phyloP scores from a whole-genome alignment of 2,888 invertebrate species.

The Plagodis pulveraria region DNA sequence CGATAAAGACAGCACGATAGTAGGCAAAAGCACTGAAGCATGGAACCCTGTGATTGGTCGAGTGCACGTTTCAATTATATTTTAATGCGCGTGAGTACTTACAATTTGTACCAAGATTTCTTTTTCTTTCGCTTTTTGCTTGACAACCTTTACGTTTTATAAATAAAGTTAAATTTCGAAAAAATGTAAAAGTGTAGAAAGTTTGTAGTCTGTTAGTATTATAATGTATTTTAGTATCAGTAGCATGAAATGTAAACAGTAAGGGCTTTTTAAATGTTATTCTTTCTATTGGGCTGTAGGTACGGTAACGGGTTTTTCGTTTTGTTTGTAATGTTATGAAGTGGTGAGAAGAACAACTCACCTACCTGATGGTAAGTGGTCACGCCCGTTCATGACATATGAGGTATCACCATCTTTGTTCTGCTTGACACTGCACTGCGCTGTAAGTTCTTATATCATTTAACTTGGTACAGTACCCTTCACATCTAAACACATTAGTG shows the following conservation, averaged over 20 bases:
- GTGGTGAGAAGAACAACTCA: too few species aligned
- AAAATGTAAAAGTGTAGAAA: not conserved
- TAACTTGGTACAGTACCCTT: too few species aligned
- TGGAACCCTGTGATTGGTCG: conserved; percentile 33
- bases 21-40: conserved; percentile 28
- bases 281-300: not conserved
- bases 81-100: conserved; percentile 39
- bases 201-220: not conserved
- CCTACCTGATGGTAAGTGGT: too few species aligned
- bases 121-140: conserved; percentile 1
- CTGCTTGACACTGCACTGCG: too few species aligned
- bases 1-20: conserved; percentile 29
- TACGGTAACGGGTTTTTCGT: too few species aligned
- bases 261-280: not conserved
- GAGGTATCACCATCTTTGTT: too few species aligned
- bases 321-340: too few species aligned
- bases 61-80: conserved; percentile 38
- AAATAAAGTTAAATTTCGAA: conserved; percentile 9
- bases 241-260: not conserved
- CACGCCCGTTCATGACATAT: too few species aligned
- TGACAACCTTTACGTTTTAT: not conserved
- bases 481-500: too few species aligned
- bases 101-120: conserved; percentile 9
- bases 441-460: too few species aligned
- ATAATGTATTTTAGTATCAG: not conserved